These are phyloP conservation scores for Scelioninae gen. 1 DNA, from an alignment of 2,888 invertebrate genomes.

Conservation along the genomic window DNA sequence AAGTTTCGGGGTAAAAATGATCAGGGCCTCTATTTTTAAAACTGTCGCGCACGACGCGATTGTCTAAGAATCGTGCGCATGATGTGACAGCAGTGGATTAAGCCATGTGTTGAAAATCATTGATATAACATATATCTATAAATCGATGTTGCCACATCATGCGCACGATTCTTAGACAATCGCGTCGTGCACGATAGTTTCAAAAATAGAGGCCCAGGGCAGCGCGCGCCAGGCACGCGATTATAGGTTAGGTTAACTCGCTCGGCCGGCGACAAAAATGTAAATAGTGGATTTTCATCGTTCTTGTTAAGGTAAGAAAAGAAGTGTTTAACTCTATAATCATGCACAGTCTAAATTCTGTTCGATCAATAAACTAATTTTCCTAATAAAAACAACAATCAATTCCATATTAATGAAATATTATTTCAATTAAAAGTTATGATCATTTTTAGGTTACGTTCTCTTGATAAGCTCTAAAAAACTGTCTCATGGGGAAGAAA, in stretches of 20 bases:
- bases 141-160: no score
- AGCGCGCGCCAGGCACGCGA: background rate
- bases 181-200: no score
- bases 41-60: no score
- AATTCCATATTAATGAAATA: slow-evolving; percentile 8
- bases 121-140: no score
- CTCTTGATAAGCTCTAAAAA: background rate
- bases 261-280: slow-evolving; percentile 3
- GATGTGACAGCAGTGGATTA: no score
- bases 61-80: no score
- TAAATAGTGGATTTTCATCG: background rate
- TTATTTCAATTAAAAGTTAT: background rate
- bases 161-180: no score
- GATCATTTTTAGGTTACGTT: slow-evolving; percentile 19
- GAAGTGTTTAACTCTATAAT: slow-evolving; percentile 1
- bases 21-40: no score
- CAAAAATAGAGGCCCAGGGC: no score
- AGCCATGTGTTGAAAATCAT: no score
- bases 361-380: slow-evolving; percentile 3
- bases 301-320: slow-evolving; percentile 7
- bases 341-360: background rate
- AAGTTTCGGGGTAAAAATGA: slow-evolving; percentile 22
- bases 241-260: slow-evolving; percentile 11
- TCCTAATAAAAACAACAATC: background rate
- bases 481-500: slow-evolving; percentile 3